Percentiles rank a stretch among this genome's conserved stretches.
Conservation (phyloP, 1,140 invertebrate species). For the Drosophila punjabiensis region DNA sequence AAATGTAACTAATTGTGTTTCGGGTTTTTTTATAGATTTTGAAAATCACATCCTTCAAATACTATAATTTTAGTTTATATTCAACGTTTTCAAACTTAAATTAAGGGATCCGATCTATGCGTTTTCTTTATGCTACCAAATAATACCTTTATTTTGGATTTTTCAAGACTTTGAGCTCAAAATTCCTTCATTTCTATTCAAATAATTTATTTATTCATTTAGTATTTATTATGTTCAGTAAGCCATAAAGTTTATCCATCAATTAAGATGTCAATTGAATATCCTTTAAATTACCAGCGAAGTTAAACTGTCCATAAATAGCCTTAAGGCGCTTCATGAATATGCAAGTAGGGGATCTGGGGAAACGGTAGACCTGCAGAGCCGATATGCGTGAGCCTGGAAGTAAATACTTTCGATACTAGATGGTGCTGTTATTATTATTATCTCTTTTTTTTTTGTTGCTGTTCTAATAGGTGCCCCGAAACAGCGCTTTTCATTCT, state of each 20-base stretch:
- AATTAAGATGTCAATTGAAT: conserved; percentile 36
- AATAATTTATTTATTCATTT: not conserved
- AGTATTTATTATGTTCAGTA: not conserved
- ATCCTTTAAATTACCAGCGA: conserved; percentile 54
- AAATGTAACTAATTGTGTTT: not conserved
- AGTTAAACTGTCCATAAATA: conserved; percentile 18
- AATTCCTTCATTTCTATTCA: not conserved
- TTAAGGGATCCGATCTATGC: not conserved
- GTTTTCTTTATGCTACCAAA: not conserved
- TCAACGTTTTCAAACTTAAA: not conserved
- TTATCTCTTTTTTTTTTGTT: conserved; percentile 5
- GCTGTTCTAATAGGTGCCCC: conserved; percentile 31
- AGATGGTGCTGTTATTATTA: conserved; percentile 12
- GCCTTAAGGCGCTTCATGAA: conserved; percentile 38
- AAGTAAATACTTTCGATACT: conserved; percentile 45
- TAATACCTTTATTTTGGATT: not conserved
- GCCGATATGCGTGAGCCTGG: conserved; percentile 29
- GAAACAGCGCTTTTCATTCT: conserved; percentile 50
- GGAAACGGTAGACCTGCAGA: not conserved
- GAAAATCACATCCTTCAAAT: not conserved
- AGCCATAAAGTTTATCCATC: not conserved
- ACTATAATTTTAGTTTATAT: not conserved
- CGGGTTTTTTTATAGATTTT: not conserved
- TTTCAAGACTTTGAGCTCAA: no score
- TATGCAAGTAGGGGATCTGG: conserved; percentile 54